Evolutionary conservation across 2,888 invertebrate species (phyloP).

Genomic region (Gerosis bhagava): DNA sequence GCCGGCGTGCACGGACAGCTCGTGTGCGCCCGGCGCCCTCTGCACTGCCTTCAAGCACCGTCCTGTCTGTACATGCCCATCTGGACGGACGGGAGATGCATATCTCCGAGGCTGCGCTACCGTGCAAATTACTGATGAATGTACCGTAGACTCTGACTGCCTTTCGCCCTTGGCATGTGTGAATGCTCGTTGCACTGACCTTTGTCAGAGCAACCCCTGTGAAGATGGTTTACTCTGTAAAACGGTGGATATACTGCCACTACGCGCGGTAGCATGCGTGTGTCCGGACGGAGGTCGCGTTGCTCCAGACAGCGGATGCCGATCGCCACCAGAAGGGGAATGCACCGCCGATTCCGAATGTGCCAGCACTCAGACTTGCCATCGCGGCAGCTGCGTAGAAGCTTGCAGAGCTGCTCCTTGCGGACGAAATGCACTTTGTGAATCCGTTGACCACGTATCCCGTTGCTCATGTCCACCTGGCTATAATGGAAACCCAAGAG

Average conservation of each 20-base stretch:
- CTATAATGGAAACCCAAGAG: slow-evolving; percentile 89
- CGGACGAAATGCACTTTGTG: slow-evolving; percentile 92
- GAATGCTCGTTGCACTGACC: slow-evolving; percentile 88
- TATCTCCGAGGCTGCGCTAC: slow-evolving; percentile 80
- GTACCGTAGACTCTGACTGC: slow-evolving; percentile 90
- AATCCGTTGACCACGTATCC: slow-evolving; percentile 88
- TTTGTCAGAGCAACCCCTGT: slow-evolving; percentile 90
- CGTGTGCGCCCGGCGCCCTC: slow-evolving; percentile 90
- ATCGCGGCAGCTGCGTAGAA: slow-evolving; percentile 88
- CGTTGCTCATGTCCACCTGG: slow-evolving; percentile 90
- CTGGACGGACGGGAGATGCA: slow-evolving; percentile 91
- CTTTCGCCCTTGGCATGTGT: slow-evolving; percentile 89
- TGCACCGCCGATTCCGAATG: slow-evolving; percentile 91
- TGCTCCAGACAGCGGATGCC: slow-evolving; percentile 88
- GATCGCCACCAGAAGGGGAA: slow-evolving; percentile 81
- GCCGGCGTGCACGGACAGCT: slow-evolving; percentile 91
- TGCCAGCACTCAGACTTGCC: slow-evolving; percentile 87
- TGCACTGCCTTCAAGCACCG: slow-evolving; percentile 90
- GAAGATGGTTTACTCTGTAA: slow-evolving; percentile 90
- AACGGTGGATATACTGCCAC: slow-evolving; percentile 89
- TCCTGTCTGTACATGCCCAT: slow-evolving; percentile 89
- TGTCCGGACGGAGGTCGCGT: slow-evolving; percentile 92
- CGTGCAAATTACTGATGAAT: slow-evolving; percentile 79
- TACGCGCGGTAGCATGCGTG: slow-evolving; percentile 93
- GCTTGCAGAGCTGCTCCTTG: slow-evolving; percentile 91